Conservation (phyloP, 1,140 invertebrate species). For the Euschistus heros region DNA sequence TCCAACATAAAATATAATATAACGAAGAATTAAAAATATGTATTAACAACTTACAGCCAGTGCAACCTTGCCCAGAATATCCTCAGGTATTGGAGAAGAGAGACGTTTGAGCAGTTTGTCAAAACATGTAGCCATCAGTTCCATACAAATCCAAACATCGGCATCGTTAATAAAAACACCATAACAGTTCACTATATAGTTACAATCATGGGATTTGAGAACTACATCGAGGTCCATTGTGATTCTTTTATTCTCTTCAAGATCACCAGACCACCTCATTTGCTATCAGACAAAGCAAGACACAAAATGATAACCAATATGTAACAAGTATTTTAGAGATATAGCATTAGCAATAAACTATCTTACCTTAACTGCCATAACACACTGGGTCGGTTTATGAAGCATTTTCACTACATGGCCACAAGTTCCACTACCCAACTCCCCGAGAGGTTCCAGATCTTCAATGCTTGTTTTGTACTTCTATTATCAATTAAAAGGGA, state of each 20-base stretch:
- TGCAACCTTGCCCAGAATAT: constrained; percentile 91
- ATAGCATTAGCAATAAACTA: neutral
- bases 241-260: constrained; percentile 94
- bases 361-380: constrained; percentile 86
- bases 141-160: constrained; percentile 87
- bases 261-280: constrained; percentile 93
- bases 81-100: constrained; percentile 80
- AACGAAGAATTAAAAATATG: neutral
- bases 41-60: constrained; percentile 63
- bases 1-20: neutral
- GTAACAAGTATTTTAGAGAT: neutral
- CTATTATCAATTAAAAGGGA: constrained; percentile 31
- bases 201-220: constrained; percentile 89
- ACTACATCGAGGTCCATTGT: constrained; percentile 98
- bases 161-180: constrained; percentile 93
- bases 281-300: constrained; percentile 47
- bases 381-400: constrained; percentile 69
- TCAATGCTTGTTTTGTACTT: constrained; percentile 74
- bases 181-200: constrained; percentile 91
- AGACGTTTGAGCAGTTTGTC: constrained; percentile 88
- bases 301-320: neutral
- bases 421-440: constrained; percentile 90
- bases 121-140: constrained; percentile 95
- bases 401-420: constrained; percentile 96
- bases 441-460: constrained; percentile 78